Evolutionary conservation across 2,113 vertebrate genomes (phyloP), one percentile per base, ranked within the genome.

Genomic region (Sinocyclocheilus maitianheensis): DNA sequence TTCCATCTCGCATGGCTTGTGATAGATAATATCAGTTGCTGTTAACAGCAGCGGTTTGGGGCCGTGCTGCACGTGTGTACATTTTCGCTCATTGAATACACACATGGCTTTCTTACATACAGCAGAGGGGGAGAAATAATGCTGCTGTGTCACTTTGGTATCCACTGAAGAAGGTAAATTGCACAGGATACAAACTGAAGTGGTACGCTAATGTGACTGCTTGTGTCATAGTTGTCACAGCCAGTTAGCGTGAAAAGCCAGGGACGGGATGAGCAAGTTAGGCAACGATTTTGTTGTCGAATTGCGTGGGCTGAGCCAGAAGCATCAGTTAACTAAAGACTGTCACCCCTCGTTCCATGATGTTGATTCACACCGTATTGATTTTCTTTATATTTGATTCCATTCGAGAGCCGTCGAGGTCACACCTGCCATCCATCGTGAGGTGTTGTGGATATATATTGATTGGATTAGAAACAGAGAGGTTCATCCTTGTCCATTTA

Each of bases 331-430:
- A 84, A 84, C 87, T 89, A 85, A 87, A 85, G 83, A 80, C 86
- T 63, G 76, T 75, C 86, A 51, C 75, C 84, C 85, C 60, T 84
- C 58, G 58, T 80, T 77, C 84, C 83, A 46, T 75, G 77, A 71
- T 87, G 88, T 85, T 85, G 88, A 85, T 89, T 87, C 85, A 69
- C 87, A 71, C 63, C 5, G 37, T 77, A 89, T 89, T 89, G 88
- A 87, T 87, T 89, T 89, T 83, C 86, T 84, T 87, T 89, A 63
- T 80, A 16, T 89, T 87, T 77, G 78, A 89, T 89, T 89, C 48
- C 72, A 63, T 84, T 84, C 34, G 55, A 80, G 86, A 85, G 84
- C 60, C 11, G 79, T 30, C 55, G 22, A 58, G 80, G 85, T 79
- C 84, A 80, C 88, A 87, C 85, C 84, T 89, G 86, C 51, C 76